These are phyloP conservation scores for Hipposideros larvatus DNA, from an alignment of 2,797 vertebrate genomes.

Conservation along the genomic window DNA sequence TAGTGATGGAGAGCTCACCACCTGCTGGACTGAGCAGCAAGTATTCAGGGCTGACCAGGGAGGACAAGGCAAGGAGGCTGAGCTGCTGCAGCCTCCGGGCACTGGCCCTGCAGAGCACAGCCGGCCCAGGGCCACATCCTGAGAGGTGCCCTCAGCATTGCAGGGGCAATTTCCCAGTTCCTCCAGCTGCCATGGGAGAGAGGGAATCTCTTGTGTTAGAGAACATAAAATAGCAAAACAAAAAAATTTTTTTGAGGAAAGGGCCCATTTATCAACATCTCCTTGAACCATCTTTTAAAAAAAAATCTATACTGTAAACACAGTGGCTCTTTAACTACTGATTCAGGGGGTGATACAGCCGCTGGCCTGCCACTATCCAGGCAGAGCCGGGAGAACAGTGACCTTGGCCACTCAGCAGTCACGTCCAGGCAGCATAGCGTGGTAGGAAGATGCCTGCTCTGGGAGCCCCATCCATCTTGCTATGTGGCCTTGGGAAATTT, in stretches of 20 bases:
- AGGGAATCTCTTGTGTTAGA: not conserved
- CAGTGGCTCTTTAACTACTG: not conserved
- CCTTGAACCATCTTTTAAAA: not conserved
- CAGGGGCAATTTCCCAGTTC: not conserved
- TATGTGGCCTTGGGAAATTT: not conserved
- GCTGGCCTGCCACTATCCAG: not conserved
- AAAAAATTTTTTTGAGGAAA: not conserved
- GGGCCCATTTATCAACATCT: constrained; percentile 41
- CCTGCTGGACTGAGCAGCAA: not conserved
- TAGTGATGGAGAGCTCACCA: not conserved
- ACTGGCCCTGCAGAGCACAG: not conserved
- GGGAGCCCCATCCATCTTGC: not conserved
- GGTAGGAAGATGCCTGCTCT: not conserved
- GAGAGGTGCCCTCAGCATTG: not conserved
- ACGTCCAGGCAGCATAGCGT: accelerated
- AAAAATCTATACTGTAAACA: constrained; percentile 23
- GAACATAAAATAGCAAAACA: not conserved
- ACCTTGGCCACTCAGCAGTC: not conserved
- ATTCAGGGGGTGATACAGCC: not conserved
- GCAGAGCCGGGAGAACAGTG: not conserved
- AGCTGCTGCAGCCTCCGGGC: not conserved
- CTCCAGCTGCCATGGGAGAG: accelerated
- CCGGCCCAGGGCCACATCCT: not conserved
- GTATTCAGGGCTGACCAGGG: not conserved
- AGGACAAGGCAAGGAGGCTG: not conserved